A percentile compares a stretch with the other conserved stretches of the same genome.
These are phyloP conservation scores for Caenorhabditis sp. DNA, from an alignment of 2,888 invertebrate genomes.

Conservation along the genomic window DNA sequence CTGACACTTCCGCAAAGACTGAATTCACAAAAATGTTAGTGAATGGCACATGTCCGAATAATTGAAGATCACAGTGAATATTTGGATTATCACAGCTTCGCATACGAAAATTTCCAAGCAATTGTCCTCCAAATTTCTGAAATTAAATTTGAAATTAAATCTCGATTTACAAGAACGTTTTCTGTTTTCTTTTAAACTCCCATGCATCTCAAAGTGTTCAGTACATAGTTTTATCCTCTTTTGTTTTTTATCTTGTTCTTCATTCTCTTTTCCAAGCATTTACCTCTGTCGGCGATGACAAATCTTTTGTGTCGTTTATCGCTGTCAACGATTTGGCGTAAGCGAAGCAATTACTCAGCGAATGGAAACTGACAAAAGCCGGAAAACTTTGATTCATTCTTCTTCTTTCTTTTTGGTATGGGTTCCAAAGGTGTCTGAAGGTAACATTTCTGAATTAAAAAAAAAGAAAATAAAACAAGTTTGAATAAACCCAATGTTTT, in stretches of 20 bases:
- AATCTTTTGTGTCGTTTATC: constrained; percentile 41
- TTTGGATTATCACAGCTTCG: constrained; percentile 66
- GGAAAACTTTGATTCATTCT: constrained; percentile 62
- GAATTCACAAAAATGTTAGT: constrained; percentile 70
- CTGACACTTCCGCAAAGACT: constrained; percentile 67
- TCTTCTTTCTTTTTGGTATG: no score
- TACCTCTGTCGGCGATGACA: constrained; percentile 48
- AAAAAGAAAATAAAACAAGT: not conserved
- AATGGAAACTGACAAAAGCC: constrained; percentile 69
- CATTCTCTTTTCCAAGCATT: not conserved
- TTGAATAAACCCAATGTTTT: no score
- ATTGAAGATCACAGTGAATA: constrained; percentile 61
- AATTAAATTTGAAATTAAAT: constrained; percentile 2
- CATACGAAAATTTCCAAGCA: constrained; percentile 68
- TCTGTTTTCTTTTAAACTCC: not conserved
- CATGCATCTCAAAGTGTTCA: constrained; percentile 10
- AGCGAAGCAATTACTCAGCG: constrained; percentile 68
- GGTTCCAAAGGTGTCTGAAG: no score
- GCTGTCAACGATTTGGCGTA: constrained; percentile 62
- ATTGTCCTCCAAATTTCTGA: constrained; percentile 54
- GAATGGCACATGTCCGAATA: constrained; percentile 68
- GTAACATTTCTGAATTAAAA: no score
- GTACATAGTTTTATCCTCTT: not conserved
- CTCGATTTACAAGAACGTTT: no score
- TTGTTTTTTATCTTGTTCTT: not conserved